A percentile compares a stretch with the other conserved stretches of the same genome.
These are phyloP conservation scores for Triplophysa bombifrons DNA, from an alignment of 2,797 vertebrate species.

Conservation along the genomic window DNA sequence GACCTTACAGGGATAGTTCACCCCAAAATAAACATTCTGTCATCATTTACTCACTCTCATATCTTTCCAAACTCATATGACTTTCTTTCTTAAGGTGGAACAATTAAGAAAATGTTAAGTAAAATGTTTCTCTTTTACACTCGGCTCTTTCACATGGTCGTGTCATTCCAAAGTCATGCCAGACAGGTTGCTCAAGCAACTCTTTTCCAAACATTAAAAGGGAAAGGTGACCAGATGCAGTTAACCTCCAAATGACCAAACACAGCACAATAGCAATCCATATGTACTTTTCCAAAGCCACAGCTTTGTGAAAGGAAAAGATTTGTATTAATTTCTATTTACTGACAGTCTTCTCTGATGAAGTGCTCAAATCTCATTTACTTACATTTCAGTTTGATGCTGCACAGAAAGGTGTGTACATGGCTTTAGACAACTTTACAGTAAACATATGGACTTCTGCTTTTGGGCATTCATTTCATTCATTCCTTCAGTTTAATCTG, in stretches of 20 bases:
- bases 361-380: background rate
- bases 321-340: background rate
- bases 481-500: background rate
- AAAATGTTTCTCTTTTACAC: background rate
- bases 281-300: background rate
- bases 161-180: background rate
- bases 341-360: background rate
- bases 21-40: background rate
- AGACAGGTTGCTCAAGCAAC: no score
- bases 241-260: background rate
- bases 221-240: background rate
- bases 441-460: background rate
- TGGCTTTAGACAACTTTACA: no score
- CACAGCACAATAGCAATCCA: background rate
- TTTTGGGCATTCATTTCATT: background rate
- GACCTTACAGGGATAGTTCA: conserved; percentile 18
- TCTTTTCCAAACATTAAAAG: background rate
- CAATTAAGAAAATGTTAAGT: background rate
- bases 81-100: background rate
- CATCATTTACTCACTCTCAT: conserved; percentile 2
- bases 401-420: background rate
- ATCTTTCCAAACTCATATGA: background rate
- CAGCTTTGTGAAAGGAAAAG: background rate
- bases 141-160: background rate
- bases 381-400: background rate